Base-by-base conservation (phyloP, 2,797 vertebrate genomes). In the Lerista edwardsae region DNA sequence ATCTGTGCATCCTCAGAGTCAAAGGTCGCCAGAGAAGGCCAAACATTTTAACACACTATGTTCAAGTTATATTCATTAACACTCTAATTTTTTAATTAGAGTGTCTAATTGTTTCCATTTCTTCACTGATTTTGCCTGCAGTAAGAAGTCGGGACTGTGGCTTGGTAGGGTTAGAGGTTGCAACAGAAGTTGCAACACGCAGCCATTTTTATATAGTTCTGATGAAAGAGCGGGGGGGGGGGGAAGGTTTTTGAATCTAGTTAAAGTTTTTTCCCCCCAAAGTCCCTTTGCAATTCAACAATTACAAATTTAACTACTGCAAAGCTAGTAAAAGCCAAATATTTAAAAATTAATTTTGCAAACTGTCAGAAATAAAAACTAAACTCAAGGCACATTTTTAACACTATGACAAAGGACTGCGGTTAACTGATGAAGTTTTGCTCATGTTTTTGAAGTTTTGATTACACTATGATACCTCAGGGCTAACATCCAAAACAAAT, bases 251-350 rank as follows among this genome's bases (percentile, higher is more conserved):
- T 41, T 59, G 39, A 25, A 62, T 41, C 14, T 27, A 29, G 14
- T 12, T 39, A 29, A 73, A 2, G 59, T 67, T n/a, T 25, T 41
- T 4, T 14, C 5, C 44, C 67, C 41, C 23, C 31, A 75, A 67
- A 36, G 2, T 29, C 47, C 51, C 36, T 2, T 21, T 47, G 23
- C 59, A 84, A 39, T 47, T 73, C 31, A 79, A 23, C 41, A 71
- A 27, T 25, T 64, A 0, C 17, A 79, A 36, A 51, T 19, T 73
- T 34, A 64, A 72, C 25, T 2, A 11, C 34, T 51, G 19, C 23
- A 69, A 80, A 71, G 39, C 81, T 79, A 64, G 59, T 39, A 41
- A 25, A 79, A 84, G 61, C 61, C 47, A 72, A 73, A 31, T 11
- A 14, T 62, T 55, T 79, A 68, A 64, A 83, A 75, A 75, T 67